Base-by-base conservation (phyloP, 2,797 vertebrate genomes). In the Cyclopterus lumpus region DNA sequence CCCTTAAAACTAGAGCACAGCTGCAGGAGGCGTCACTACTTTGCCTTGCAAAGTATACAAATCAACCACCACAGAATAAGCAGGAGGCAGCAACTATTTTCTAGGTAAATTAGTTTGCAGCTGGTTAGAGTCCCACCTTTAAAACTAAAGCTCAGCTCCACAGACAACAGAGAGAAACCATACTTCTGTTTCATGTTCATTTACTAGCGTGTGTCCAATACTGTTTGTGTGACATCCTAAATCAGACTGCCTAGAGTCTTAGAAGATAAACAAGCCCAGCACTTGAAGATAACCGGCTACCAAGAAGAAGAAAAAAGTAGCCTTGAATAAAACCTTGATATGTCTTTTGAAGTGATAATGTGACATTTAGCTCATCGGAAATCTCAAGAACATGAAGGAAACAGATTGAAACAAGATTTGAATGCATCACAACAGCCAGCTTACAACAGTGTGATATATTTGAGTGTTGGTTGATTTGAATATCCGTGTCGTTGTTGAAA, bases 41-140 rank as follows among this genome's bases (percentile, higher is more conserved):
- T 78, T 75, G 68, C 12, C 46, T 84, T 66, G 34, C 61, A 81
- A 73, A 82, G 28, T 49, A 55, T 64, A 38, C 67, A 81, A 78
- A 67, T 62, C 66, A 66, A 60, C 51, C 22, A 16, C 57, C 53
- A 24, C 34, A n/a, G 28, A 10, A 12, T 28, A 62, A 28, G 49
- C 32, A 14, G 32, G 38, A 57, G 44, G 38, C 44, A 46, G 44
- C 44, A 46, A 1, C 16, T 48, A n/a, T n/a, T 48, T 10, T 4
- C 3, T 20, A 48, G 8, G 20, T 48, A 28, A 12, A 82, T 60
- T 16, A 60, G 22, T 55, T 62, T 62, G 24, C 46, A 49, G 20
- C 48, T 61, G 44, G 38, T 22, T 55, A 11, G 2, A 49, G 46
- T 40, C 24, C 26, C 32, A 58, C 36, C 54, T 77, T 46, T 48